Conservation (phyloP, 2,113 vertebrate species). For the Muntiacus reevesi region DNA sequence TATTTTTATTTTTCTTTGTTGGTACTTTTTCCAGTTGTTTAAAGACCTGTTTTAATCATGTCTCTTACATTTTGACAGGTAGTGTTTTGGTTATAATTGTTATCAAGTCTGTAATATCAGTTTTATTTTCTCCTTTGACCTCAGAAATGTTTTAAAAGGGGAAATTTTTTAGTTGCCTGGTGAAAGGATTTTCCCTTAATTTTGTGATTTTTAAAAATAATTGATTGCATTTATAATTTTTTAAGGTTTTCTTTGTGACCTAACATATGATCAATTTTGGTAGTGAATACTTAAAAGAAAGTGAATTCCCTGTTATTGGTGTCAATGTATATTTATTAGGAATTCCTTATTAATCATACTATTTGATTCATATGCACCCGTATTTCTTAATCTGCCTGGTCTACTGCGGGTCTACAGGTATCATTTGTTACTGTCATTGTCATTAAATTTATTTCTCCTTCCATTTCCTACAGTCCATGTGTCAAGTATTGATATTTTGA, state of each 20-base stretch:
- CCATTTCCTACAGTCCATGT: background rate
- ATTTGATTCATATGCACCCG: background rate
- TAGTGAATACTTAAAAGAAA: background rate
- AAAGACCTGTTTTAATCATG: background rate
- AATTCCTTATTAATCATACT: background rate
- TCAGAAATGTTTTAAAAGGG: background rate
- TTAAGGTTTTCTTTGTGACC: background rate
- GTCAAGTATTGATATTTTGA: background rate
- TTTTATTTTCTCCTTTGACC: background rate
- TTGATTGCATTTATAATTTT: background rate
- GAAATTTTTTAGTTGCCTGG: background rate
- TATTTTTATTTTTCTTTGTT: background rate
- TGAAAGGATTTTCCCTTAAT: background rate
- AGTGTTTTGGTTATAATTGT: background rate
- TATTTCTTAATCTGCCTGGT: background rate
- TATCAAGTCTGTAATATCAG: background rate
- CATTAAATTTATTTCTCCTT: background rate
- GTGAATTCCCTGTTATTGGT: background rate
- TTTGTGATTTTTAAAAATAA: background rate
- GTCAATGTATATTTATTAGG: background rate
- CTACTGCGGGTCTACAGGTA: background rate
- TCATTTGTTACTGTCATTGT: background rate
- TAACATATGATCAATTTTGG: background rate
- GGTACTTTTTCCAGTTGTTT: background rate
- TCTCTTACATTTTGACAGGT: background rate